phyloP scores from a whole-genome alignment of 2,113 vertebrate species.

The Hemiprocne comata region DNA sequence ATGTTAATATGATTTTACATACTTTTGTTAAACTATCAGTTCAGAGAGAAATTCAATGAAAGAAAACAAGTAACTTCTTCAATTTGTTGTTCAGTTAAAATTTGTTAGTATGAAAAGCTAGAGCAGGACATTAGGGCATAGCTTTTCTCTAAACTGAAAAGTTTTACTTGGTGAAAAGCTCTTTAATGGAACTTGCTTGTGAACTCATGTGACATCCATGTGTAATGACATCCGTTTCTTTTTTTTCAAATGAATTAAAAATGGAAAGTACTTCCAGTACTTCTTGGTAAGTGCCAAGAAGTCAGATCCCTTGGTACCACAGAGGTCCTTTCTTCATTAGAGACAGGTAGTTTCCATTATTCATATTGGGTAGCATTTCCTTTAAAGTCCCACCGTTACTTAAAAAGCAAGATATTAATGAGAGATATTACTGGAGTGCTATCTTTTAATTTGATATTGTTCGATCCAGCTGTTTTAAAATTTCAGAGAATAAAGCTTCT shows the following conservation, averaged over 20 bases:
- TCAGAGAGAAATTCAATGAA: not conserved
- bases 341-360: constrained; percentile 35
- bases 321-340: constrained; percentile 12
- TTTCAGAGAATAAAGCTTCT: constrained; percentile 14
- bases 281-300: constrained; percentile 42
- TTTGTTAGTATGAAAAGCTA: not conserved
- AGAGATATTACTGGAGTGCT: not conserved
- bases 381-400: constrained; percentile 13
- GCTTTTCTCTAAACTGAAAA: not conserved
- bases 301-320: constrained; percentile 26
- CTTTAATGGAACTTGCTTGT: not conserved
- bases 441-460: constrained; percentile 48
- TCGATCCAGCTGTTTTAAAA: constrained; percentile 22
- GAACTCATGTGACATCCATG: not conserved
- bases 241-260: constrained; percentile 21
- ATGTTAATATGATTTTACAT: not conserved
- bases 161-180: not conserved
- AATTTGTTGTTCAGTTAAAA: not conserved
- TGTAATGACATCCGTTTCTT: not conserved
- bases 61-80: not conserved
- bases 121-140: not conserved
- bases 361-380: not conserved
- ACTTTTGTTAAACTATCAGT: not conserved
- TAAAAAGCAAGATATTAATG: constrained; percentile 40
- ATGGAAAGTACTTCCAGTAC: constrained; percentile 44